Evolutionary conservation across 30 jellyfish, hydroid and myxozoan genomes (phyloP).

Genomic region (Turritopsis rubra): DNA sequence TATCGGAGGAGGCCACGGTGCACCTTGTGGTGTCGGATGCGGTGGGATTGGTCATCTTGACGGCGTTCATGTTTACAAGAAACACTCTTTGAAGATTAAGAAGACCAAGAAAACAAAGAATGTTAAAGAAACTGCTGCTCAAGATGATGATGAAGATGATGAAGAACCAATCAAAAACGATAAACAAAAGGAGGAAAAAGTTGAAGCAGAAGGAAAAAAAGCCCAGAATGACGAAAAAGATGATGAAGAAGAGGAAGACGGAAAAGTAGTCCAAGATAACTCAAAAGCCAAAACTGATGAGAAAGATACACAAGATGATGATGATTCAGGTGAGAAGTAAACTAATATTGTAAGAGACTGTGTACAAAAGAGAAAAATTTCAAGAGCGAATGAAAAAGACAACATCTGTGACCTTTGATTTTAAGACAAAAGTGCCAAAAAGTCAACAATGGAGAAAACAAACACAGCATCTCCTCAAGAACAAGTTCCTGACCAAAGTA

Average conservation of each 20-base stretch:
- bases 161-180: slow-evolving; percentile 1
- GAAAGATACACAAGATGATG: not conserved
- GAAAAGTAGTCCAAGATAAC: not conserved
- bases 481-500: too few species aligned
- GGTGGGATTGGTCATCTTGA: slow-evolving; percentile 19
- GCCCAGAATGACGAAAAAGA: not conserved
- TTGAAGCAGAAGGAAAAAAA: slow-evolving; percentile 10
- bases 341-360: too few species aligned
- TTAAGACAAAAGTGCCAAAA: slow-evolving; percentile 11
- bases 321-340: not conserved
- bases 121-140: not conserved
- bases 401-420: not conserved
- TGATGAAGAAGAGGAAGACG: not conserved
- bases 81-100: slow-evolving; percentile 9
- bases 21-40: not conserved
- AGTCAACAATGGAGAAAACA: slow-evolving; percentile 5
- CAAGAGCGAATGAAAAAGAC: not conserved
- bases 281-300: not conserved
- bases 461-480: not conserved
- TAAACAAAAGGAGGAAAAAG: slow-evolving; percentile 10
- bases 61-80: slow-evolving; percentile 28
- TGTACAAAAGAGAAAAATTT: too few species aligned
- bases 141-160: slow-evolving; percentile 30
- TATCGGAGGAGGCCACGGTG: not conserved
- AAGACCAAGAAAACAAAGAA: slow-evolving; percentile 14